Percentiles rank a stretch among this genome's conserved stretches.
phyloP scores from a whole-genome alignment of 2,113 vertebrate genomes.

The Epinephelus fuscoguttatus region DNA sequence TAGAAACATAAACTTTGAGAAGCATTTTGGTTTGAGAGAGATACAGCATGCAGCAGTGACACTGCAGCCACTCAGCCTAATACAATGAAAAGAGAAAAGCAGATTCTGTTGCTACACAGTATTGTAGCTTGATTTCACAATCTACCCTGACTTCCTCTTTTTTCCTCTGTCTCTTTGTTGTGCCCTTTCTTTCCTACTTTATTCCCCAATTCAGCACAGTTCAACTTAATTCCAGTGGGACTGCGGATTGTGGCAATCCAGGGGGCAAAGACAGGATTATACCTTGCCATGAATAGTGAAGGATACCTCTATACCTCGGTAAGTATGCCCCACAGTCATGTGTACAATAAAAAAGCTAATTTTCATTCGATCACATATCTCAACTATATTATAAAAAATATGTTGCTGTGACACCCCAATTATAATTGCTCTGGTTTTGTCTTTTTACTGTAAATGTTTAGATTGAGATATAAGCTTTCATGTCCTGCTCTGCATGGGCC shows the following conservation, averaged over 20 bases:
- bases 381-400: slow-evolving; percentile 11
- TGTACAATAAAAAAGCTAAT: not conserved
- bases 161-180: slow-evolving; percentile 26
- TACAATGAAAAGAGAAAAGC: slow-evolving; percentile 41
- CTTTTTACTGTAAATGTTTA: not conserved
- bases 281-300: slow-evolving; percentile 98
- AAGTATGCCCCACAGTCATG: slow-evolving; percentile 55
- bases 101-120: not conserved
- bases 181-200: slow-evolving; percentile 50
- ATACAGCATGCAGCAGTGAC: slow-evolving; percentile 22
- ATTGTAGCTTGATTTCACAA: slow-evolving; percentile 28
- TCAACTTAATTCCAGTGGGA: slow-evolving; percentile 99
- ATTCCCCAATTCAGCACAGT: slow-evolving; percentile 90
- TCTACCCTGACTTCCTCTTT: slow-evolving; percentile 44
- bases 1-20: slow-evolving; percentile 59
- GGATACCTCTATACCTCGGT: slow-evolving; percentile 94
- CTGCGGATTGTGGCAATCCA: slow-evolving; percentile 98
- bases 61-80: slow-evolving; percentile 31
- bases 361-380: slow-evolving; percentile 5
- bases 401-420: not conserved
- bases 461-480: not conserved
- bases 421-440: slow-evolving; percentile 10
- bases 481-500: slow-evolving; percentile 21
- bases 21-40: slow-evolving; percentile 49
- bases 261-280: slow-evolving; percentile 95